These are phyloP conservation scores for Bilobella aurantiaca DNA, from an alignment of 1,140 invertebrate genomes.

Conservation along the genomic window DNA sequence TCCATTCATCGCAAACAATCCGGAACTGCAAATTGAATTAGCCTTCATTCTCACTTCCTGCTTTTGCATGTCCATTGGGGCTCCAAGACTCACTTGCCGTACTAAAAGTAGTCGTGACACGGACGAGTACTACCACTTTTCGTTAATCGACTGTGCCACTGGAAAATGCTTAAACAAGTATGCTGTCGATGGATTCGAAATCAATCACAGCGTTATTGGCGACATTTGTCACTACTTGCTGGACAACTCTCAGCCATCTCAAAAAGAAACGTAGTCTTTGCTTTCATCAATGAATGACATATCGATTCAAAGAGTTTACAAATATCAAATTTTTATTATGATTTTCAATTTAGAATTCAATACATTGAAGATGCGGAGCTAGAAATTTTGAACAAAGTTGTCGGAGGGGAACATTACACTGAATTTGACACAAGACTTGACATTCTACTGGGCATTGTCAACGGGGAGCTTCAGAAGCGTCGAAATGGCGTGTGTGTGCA, in stretches of 20 bases:
- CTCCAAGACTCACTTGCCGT: background rate
- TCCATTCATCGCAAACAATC: background rate
- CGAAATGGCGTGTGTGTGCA: background rate
- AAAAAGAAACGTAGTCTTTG: background rate
- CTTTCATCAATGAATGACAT: background rate
- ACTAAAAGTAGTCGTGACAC: background rate
- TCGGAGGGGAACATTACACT: background rate
- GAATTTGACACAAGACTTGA: background rate
- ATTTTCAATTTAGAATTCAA: too few species aligned
- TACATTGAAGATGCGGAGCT: background rate
- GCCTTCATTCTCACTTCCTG: background rate
- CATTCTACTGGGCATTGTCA: background rate
- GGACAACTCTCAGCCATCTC: background rate
- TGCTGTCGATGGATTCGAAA: background rate
- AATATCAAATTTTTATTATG: too few species aligned
- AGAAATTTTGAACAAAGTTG: background rate
- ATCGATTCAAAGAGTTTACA: background rate
- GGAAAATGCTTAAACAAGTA: conserved; percentile 2
- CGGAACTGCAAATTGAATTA: background rate
- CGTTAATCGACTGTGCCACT: background rate
- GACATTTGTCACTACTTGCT: background rate
- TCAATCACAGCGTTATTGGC: background rate
- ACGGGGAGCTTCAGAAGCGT: background rate
- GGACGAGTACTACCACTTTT: background rate
- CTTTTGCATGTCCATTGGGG: background rate